Evolutionary conservation across 2,888 invertebrate genomes (phyloP).

Genomic region (Heliconius cydno): DNA sequence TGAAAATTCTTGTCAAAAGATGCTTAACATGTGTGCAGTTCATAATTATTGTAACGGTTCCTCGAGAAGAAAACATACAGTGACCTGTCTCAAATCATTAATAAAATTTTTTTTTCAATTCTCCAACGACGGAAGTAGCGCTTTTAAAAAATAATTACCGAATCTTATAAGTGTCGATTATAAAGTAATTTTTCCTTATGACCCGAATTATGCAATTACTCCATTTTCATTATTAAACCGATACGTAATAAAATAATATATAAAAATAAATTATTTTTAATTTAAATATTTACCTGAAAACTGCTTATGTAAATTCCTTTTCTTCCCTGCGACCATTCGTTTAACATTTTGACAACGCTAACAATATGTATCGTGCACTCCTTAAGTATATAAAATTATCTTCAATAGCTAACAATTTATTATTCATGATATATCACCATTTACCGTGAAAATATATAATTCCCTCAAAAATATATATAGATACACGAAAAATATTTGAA

Average conservation of each 20-base stretch:
- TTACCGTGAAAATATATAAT: slow-evolving; percentile 77
- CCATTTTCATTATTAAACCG: not conserved
- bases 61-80: slow-evolving; percentile 35
- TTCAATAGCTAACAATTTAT: slow-evolving; percentile 65
- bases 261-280: not conserved
- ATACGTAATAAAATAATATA: slow-evolving; percentile 13
- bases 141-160: slow-evolving; percentile 10
- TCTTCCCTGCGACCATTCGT: slow-evolving; percentile 78
- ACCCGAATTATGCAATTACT: not conserved
- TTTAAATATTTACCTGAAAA: slow-evolving; percentile 67
- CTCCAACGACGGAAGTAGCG: not conserved
- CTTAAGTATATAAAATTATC: slow-evolving; percentile 64
- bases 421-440: slow-evolving; percentile 80
- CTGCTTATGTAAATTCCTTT: slow-evolving; percentile 65
- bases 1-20: slow-evolving; percentile 63
- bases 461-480: slow-evolving; percentile 81
- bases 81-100: slow-evolving; percentile 34
- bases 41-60: slow-evolving; percentile 68
- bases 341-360: slow-evolving; percentile 77
- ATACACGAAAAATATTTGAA: slow-evolving; percentile 79
- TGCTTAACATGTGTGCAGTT: slow-evolving; percentile 66
- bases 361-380: slow-evolving; percentile 59
- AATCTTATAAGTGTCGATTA: slow-evolving; percentile 8
- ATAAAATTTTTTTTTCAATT: slow-evolving; percentile 24
- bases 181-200: not conserved